A percentile compares a stretch with the other conserved stretches of the same genome.
Conservation (phyloP, 2,888 invertebrate species). For the Eucera pruinosa region DNA sequence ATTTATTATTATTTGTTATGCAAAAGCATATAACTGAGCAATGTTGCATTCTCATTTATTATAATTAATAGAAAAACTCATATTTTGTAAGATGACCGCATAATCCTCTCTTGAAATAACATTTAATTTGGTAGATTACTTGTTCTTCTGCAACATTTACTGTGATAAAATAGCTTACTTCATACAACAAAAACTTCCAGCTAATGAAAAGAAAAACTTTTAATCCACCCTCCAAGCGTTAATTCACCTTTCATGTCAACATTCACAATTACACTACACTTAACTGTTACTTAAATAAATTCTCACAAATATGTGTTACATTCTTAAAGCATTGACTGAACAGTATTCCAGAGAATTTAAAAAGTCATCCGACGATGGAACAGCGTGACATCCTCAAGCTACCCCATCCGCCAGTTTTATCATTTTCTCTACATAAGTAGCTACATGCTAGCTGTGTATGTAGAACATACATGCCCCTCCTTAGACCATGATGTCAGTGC, state of each 20-base stretch:
- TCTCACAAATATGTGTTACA: no score
- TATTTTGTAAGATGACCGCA: no score
- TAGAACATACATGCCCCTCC: constrained; percentile 63
- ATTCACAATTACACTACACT: background rate
- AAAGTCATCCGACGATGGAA: constrained; percentile 32
- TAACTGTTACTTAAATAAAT: background rate
- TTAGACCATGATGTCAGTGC: constrained; percentile 56
- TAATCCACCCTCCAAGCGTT: no score
- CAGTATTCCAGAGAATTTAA: background rate
- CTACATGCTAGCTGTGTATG: constrained; percentile 20
- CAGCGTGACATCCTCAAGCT: constrained; percentile 46
- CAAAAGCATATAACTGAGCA: background rate
- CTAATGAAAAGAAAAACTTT: no score
- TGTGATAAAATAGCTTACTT: no score
- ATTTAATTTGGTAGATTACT: no score
- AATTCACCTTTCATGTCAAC: no score
- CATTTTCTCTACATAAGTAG: constrained; percentile 36
- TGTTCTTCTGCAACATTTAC: no score
- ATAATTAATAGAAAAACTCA: background rate
- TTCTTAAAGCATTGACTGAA: background rate
- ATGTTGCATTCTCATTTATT: background rate
- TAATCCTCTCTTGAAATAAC: no score
- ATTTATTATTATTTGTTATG: background rate
- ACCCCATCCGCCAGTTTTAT: constrained; percentile 30
- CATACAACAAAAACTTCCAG: background rate